phyloP scores from a whole-genome alignment of 2,888 invertebrate genomes.

The Xylocampa areola region DNA sequence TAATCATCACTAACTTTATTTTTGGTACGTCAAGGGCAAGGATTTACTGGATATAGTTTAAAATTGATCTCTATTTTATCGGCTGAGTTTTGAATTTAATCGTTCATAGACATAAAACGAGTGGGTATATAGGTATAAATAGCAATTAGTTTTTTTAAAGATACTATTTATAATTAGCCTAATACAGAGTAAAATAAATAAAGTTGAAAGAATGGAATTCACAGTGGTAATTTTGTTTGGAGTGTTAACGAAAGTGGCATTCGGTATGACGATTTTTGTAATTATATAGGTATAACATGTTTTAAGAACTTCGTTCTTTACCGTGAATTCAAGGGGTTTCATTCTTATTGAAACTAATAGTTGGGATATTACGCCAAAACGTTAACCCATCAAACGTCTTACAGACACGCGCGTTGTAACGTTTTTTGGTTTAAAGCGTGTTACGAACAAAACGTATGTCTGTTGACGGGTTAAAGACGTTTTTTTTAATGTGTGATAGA shows the following conservation, averaged over 20 bases:
- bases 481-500: too few species aligned
- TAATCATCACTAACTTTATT: conserved; percentile 9
- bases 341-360: too few species aligned
- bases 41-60: background rate
- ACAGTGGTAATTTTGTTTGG: conserved; percentile 11
- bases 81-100: conserved; percentile 19
- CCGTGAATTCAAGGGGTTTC: too few species aligned
- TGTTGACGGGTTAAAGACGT: too few species aligned
- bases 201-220: conserved; percentile 7
- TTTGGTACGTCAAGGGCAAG: conserved; percentile 13
- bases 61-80: too few species aligned
- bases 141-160: background rate
- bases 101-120: conserved; percentile 21
- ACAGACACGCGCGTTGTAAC: too few species aligned
- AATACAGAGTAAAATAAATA: background rate
- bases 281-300: too few species aligned
- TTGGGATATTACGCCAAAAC: too few species aligned
- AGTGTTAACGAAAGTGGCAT: background rate
- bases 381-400: too few species aligned
- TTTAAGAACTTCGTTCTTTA: too few species aligned
- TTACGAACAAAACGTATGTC: too few species aligned
- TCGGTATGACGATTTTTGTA: conserved; percentile 20
- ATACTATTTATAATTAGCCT: conserved; percentile 4
- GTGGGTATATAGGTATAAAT: conserved; percentile 26
- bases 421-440: too few species aligned